Conservation (phyloP, 2,113 vertebrate species). For the rat (Rattus norvegicus) region DNA sequence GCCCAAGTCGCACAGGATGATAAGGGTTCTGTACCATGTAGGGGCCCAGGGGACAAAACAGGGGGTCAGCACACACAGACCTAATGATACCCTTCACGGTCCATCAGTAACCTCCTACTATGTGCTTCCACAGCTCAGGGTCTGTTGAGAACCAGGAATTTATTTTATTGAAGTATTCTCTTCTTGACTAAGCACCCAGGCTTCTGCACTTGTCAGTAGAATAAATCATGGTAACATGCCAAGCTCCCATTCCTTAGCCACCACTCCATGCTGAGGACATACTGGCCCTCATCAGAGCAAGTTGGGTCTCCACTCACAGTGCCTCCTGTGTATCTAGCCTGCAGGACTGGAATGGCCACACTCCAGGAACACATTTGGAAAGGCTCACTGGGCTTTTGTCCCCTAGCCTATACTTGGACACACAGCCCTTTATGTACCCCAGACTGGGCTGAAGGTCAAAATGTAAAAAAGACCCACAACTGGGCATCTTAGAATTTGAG, state of each 20-base stretch:
- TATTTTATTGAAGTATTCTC: background rate
- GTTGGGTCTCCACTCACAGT: background rate
- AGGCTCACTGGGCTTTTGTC: background rate
- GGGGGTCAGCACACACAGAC: background rate
- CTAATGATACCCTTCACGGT: background rate
- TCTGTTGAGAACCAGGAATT: background rate
- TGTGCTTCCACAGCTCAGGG: background rate
- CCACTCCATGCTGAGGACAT: no score
- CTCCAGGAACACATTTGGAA: background rate
- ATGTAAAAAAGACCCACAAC: no score
- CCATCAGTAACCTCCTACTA: background rate
- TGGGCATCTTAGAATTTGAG: background rate
- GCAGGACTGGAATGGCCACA: background rate
- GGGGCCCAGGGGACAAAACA: background rate
- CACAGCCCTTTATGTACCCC: background rate
- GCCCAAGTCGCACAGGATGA: background rate
- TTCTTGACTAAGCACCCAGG: background rate
- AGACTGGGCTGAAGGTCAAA: background rate
- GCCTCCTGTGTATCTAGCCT: background rate
- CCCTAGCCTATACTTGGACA: background rate
- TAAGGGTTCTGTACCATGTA: background rate
- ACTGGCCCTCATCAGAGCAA: background rate
- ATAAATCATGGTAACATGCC: background rate
- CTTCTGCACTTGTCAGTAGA: background rate
- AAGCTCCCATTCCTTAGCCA: background rate